A percentile compares a stretch with the other conserved stretches of the same genome.
Evolutionary conservation across 2,888 invertebrate species (phyloP).

Genomic region (Vesta saturnalis): DNA sequence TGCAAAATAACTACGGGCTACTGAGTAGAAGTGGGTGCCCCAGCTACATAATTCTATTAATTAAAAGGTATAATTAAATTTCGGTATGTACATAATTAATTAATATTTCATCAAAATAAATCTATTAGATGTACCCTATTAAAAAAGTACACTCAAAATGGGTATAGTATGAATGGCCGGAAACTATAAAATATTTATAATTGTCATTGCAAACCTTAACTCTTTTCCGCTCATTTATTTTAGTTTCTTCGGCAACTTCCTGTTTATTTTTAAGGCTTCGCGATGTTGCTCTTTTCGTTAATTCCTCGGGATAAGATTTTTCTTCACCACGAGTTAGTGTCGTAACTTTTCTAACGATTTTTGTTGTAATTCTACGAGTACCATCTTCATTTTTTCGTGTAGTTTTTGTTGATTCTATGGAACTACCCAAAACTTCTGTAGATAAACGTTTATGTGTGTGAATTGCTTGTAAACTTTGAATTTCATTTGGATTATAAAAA

Average conservation of each 20-base stretch:
- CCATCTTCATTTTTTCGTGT: conserved; percentile 83
- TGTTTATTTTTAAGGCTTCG: conserved; percentile 68
- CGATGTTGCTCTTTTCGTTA: conserved; percentile 67
- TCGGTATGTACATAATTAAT: no score
- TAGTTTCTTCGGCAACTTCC: conserved; percentile 65
- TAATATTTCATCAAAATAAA: no score
- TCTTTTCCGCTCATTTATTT: conserved; percentile 72
- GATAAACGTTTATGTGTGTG: conserved; percentile 84
- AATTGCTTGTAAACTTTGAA: conserved; percentile 76
- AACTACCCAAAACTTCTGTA: conserved; percentile 86
- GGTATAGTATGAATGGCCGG: not conserved
- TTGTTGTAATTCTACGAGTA: conserved; percentile 83
- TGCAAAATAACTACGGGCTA: conserved; percentile 3
- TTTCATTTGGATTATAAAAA: conserved; percentile 50
- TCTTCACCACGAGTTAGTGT: conserved; percentile 89
- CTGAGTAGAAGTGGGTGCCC: not conserved
- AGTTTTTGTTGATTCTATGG: conserved; percentile 84
- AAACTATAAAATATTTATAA: conserved; percentile 3
- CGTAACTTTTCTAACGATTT: conserved; percentile 88
- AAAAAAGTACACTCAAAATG: not conserved
- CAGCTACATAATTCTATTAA: not conserved
- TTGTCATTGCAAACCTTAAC: conserved; percentile 73
- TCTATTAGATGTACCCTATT: not conserved
- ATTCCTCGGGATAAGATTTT: conserved; percentile 75
- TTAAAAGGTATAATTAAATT: not conserved